These are phyloP conservation scores for Panurus biarmicus DNA, from an alignment of 2,113 vertebrate species.

Conservation along the genomic window DNA sequence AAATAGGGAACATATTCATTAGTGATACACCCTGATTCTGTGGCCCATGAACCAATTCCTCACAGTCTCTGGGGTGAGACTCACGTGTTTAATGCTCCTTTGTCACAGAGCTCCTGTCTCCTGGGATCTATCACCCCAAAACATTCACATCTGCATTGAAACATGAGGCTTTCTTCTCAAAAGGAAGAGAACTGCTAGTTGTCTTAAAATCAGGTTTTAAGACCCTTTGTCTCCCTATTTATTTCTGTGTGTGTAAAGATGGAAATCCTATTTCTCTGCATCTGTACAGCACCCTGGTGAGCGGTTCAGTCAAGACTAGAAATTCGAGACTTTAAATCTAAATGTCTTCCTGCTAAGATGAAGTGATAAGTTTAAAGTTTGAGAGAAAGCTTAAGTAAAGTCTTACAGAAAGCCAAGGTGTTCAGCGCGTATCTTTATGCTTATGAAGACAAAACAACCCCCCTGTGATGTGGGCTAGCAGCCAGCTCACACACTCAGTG, in stretches of 20 bases:
- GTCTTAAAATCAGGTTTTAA: not conserved
- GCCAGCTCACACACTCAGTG: not conserved
- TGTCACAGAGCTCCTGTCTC: not conserved
- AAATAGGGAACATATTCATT: not conserved
- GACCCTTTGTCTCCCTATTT: not conserved
- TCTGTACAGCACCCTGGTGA: not conserved
- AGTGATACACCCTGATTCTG: not conserved
- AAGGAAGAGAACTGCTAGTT: not conserved
- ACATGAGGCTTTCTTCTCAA: not conserved
- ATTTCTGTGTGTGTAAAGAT: not conserved
- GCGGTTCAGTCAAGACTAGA: not conserved
- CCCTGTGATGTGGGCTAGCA: not conserved
- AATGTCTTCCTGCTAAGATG: not conserved
- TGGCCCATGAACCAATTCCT: not conserved
- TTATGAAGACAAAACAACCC: not conserved
- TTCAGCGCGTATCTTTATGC: not conserved
- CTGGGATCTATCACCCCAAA: not conserved
- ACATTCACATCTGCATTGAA: not conserved
- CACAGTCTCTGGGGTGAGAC: not conserved
- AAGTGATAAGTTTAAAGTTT: not conserved
- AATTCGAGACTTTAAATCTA: not conserved
- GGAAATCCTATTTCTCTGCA: not conserved
- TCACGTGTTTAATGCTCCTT: rapidly evolving
- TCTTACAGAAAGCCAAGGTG: not conserved
- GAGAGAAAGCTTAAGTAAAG: not conserved